A percentile compares a stretch with the other conserved stretches of the same genome.
These are phyloP conservation scores for Heteropelma amictum DNA, from an alignment of 2,888 invertebrate genomes.

Conservation along the genomic window DNA sequence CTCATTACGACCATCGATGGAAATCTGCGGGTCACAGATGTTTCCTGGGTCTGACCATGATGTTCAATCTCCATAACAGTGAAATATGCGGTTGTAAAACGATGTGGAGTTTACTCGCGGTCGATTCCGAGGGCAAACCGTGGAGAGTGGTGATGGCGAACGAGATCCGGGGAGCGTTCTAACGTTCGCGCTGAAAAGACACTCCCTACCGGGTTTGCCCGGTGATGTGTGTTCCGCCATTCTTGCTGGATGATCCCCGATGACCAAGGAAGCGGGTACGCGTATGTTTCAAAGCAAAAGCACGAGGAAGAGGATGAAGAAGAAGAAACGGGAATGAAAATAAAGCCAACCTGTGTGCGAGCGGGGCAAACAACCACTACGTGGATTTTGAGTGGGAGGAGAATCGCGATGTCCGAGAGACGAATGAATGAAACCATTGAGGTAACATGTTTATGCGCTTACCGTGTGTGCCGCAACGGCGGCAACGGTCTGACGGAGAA, in stretches of 20 bases:
- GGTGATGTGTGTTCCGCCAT: conserved; percentile 1
- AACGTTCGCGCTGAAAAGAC: conserved; percentile 1
- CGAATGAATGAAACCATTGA: conserved; percentile 69
- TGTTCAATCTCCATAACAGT: background rate
- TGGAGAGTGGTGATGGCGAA: background rate
- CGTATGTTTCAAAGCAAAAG: conserved; percentile 3
- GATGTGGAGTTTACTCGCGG: background rate
- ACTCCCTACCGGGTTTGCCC: conserved; percentile 14
- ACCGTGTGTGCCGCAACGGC: conserved; percentile 55
- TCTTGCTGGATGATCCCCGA: background rate
- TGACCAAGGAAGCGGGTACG: conserved; percentile 26
- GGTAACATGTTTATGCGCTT: conserved; percentile 66
- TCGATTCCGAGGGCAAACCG: background rate
- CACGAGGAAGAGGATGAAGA: background rate
- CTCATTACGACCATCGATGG: background rate
- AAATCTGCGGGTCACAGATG: background rate
- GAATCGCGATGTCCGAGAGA: conserved; percentile 39
- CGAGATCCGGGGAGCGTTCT: conserved; percentile 23
- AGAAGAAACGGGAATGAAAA: background rate
- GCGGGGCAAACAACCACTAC: conserved; percentile 10
- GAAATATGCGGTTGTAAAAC: background rate
- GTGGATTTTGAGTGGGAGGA: conserved; percentile 40
- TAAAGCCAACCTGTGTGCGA: conserved; percentile 2
- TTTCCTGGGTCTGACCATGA: background rate
- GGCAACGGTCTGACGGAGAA: conserved; percentile 34